phyloP scores from a whole-genome alignment of 2,888 invertebrate genomes.

The Chironomus riparius region DNA sequence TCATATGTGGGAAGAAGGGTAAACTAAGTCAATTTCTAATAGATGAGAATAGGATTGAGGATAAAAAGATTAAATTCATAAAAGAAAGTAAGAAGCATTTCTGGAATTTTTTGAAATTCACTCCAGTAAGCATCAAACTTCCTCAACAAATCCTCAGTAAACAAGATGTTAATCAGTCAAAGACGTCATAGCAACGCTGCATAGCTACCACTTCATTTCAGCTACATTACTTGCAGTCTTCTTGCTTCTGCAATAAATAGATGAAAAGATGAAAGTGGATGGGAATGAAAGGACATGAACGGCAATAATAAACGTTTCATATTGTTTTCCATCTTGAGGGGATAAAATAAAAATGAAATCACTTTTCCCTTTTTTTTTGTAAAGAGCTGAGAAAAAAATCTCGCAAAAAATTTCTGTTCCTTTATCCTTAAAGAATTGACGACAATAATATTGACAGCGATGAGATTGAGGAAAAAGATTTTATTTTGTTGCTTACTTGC shows the following conservation, averaged over 20 bases:
- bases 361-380: neutral
- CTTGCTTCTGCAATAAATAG: neutral
- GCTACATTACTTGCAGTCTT: neutral
- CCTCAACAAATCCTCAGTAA: too few species aligned
- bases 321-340: neutral
- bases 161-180: too few species aligned
- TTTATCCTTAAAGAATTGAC: neutral
- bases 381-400: neutral
- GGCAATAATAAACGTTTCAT: neutral
- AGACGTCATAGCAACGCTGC: too few species aligned
- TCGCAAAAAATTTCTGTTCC: neutral
- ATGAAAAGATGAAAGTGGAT: neutral
- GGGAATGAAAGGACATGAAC: neutral
- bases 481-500: neutral
- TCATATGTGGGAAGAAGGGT: too few species aligned
- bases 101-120: too few species aligned
- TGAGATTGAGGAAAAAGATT: neutral
- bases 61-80: too few species aligned
- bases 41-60: too few species aligned
- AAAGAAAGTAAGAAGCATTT: too few species aligned
- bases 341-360: neutral
- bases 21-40: too few species aligned
- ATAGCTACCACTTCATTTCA: too few species aligned
- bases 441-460: constrained; percentile 19
- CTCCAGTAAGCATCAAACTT: too few species aligned